Percentiles rank a stretch among this genome's conserved stretches.
phyloP scores from a whole-genome alignment of 1,140 invertebrate species.

The Orius insidiosus region DNA sequence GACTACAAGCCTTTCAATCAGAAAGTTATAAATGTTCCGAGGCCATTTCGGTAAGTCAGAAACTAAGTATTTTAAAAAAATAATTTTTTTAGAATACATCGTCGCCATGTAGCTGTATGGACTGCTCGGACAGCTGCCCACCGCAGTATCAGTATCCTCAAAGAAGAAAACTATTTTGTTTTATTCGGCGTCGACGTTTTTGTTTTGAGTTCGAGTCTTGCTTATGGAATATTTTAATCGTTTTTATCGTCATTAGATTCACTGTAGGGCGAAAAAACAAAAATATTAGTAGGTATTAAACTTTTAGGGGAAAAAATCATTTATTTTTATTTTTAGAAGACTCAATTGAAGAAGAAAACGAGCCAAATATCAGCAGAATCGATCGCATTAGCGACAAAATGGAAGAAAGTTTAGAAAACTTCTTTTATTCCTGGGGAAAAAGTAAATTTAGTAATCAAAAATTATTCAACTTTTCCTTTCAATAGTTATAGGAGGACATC shows the following conservation, averaged over 20 bases:
- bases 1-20: constrained; percentile 39
- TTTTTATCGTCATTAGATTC: too few relatives aligned
- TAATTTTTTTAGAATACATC: constrained; percentile 30
- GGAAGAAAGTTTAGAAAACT: background rate
- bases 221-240: constrained; percentile 34
- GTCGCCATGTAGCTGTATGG: constrained; percentile 70
- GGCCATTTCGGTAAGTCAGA: constrained; percentile 44
- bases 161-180: constrained; percentile 38
- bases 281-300: too few relatives aligned
- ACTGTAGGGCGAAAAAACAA: too few relatives aligned
- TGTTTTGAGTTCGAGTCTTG: constrained; percentile 50
- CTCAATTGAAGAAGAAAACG: too few relatives aligned
- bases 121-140: constrained; percentile 68
- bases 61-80: background rate
- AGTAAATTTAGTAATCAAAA: background rate
- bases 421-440: background rate
- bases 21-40: constrained; percentile 46
- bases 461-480: constrained; percentile 16
- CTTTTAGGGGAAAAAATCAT: too few relatives aligned
- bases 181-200: constrained; percentile 57
- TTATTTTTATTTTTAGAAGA: too few relatives aligned
- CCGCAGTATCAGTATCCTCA: constrained; percentile 45
- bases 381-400: background rate
- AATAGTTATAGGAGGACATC: constrained; percentile 60
- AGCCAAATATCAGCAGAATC: too few relatives aligned